Base-by-base conservation (phyloP, 2,797 vertebrate genomes). In the Danio aesculapii region DNA sequence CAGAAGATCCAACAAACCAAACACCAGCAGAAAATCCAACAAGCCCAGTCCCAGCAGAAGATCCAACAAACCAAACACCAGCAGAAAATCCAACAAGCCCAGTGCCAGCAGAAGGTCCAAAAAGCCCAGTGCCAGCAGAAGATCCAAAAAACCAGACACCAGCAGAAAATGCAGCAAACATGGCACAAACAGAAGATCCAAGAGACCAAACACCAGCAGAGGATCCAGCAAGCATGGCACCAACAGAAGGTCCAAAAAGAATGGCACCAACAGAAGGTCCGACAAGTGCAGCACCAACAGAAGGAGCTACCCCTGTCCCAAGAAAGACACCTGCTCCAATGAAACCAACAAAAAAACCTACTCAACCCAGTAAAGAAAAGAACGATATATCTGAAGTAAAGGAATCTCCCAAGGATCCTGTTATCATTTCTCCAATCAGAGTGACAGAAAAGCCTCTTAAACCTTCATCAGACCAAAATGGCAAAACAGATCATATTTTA, bases 391-490 rank as follows among this genome's bases (percentile, higher is more conserved):
- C 82, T 39, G 79, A 70, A 10, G 6, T 17, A 68, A 68, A 52
- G 19, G 17, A 47, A 21, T 12, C 17, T 68, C 44, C 2, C 16
- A 66, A 47, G 7, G 49, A n/a, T 11, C 67, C 19, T n/a, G 50
- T 6, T 14, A 8, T 66, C 39, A 77, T 75, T 50, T 0, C 0
- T 3, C 78, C 82, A 17, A 46, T 52, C 30, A 84, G 83, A 89
- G 78, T 82, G n/a, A 46, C 43, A 17, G 68, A 69, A 78, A 43
- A 50, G 1, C 64, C 30, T 6, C 63, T 16, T 61, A 87, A 88
- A 75, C 84, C 90, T 4, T 66, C 21, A 41, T 19, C 52, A 39
- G 75, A 64, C n/a, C 81, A 83, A 82, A 85, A 89, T 8, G 84
- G 83, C 1, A 86, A 91, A n/a, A 49, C 83, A 21, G 81, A 71